Evolutionary conservation across 1,140 invertebrate species (phyloP).

Genomic region (Drosophila paulistorum): DNA sequence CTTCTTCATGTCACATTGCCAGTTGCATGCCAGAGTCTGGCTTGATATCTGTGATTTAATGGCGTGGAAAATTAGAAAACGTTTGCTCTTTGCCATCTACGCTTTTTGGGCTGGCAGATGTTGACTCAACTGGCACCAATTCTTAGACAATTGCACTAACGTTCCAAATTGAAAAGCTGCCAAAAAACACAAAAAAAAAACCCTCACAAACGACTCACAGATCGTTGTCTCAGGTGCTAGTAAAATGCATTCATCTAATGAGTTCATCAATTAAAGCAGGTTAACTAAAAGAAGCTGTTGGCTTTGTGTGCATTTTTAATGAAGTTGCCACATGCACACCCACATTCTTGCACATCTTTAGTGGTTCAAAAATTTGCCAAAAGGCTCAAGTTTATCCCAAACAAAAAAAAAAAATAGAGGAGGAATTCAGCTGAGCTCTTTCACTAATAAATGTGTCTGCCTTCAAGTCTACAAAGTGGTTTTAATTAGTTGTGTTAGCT

Average conservation of each 20-base stretch:
- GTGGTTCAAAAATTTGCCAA: constrained; percentile 59
- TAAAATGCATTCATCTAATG: constrained; percentile 69
- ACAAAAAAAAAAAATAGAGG: neutral
- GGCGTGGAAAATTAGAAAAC: constrained; percentile 75
- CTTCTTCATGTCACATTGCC: constrained; percentile 36
- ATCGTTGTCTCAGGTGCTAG: constrained; percentile 53
- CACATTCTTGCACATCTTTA: constrained; percentile 58
- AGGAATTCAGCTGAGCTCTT: constrained; percentile 43
- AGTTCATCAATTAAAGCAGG: constrained; percentile 63
- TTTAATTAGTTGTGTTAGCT: constrained; percentile 74
- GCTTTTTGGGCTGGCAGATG: constrained; percentile 50
- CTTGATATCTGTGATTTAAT: constrained; percentile 69
- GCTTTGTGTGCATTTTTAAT: constrained; percentile 61
- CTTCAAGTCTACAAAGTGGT: constrained; percentile 62
- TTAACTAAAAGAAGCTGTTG: neutral
- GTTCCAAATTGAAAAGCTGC: constrained; percentile 38
- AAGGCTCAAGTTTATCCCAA: constrained; percentile 54
- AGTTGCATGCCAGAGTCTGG: constrained; percentile 62
- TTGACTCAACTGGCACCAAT: constrained; percentile 55
- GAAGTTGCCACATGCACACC: constrained; percentile 34
- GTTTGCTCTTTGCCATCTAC: constrained; percentile 38
- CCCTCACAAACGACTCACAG: neutral
- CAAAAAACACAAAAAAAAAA: constrained; percentile 25
- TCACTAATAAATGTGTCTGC: constrained; percentile 61
- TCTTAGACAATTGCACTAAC: constrained; percentile 44